Percentiles rank a stretch among this genome's conserved stretches.
phyloP scores from a whole-genome alignment of 2,113 vertebrate genomes.

The Microtus ochrogaster region DNA sequence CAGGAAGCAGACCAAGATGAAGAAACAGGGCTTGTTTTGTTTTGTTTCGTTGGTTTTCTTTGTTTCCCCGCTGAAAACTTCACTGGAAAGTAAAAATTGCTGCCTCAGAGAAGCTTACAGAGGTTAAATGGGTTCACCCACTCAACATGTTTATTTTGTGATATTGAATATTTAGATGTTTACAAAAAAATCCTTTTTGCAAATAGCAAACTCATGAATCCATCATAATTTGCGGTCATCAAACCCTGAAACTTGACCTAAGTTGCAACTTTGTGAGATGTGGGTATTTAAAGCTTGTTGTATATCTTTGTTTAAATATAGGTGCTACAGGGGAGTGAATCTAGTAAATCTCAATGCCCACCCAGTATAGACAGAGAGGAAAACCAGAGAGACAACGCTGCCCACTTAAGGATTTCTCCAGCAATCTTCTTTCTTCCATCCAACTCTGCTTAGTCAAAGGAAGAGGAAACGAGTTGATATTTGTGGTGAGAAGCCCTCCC shows the following conservation, averaged over 20 bases:
- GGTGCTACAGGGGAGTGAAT: neutral
- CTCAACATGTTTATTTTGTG: neutral
- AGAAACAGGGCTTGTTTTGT: slow-evolving; percentile 16
- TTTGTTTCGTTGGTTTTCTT: slow-evolving; percentile 53
- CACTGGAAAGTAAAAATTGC: neutral
- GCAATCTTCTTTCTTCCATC: neutral
- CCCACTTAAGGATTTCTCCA: neutral
- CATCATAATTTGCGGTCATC: neutral
- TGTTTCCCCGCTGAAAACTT: slow-evolving; percentile 32
- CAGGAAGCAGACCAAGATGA: slow-evolving; percentile 67
- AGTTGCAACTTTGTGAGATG: neutral
- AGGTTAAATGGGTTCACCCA: slow-evolving; percentile 8
- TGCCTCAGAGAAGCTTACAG: slow-evolving; percentile 23
- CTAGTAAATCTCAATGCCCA: neutral
- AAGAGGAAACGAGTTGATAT: neutral
- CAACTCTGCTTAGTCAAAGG: slow-evolving; percentile 21
- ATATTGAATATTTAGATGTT: slow-evolving; percentile 30
- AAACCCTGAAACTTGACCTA: neutral
- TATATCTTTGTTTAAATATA: neutral
- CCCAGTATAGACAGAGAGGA: neutral
- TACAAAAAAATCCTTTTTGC: neutral
- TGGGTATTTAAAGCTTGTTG: neutral
- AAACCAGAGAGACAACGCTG: neutral
- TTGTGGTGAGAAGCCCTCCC: slow-evolving; percentile 39
- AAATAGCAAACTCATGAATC: neutral